phyloP scores from a whole-genome alignment of 2,888 invertebrate species.

The Andrena praecox region DNA sequence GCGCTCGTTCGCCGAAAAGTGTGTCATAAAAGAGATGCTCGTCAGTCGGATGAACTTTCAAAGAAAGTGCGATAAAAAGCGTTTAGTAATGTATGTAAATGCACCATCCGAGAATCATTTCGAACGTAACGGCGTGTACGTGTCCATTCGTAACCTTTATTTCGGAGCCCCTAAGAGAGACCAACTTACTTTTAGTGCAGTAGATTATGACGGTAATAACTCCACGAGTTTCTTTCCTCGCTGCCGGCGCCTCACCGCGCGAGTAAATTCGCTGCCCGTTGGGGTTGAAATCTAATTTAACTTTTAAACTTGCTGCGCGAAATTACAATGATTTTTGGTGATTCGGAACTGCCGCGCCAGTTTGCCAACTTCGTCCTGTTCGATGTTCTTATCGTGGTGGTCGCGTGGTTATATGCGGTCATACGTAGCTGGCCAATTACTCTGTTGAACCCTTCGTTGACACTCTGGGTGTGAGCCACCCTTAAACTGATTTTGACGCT shows the following conservation, averaged over 20 bases:
- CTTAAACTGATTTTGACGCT: no score
- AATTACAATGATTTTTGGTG: constrained; percentile 53
- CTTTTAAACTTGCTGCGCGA: constrained; percentile 62
- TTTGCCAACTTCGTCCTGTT: constrained; percentile 14
- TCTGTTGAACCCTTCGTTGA: no score
- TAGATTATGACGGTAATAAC: constrained; percentile 70
- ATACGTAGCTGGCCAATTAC: not conserved
- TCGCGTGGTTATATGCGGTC: constrained; percentile 20
- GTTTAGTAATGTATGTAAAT: constrained; percentile 69
- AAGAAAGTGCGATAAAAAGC: constrained; percentile 61
- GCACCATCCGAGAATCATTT: constrained; percentile 66
- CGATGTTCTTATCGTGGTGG: constrained; percentile 1
- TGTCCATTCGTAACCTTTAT: constrained; percentile 66
- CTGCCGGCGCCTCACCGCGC: constrained; percentile 33
- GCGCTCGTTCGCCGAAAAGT: constrained; percentile 36
- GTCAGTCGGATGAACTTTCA: constrained; percentile 44
- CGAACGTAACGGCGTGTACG: constrained; percentile 63
- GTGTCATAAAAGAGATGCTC: constrained; percentile 48
- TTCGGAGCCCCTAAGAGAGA: constrained; percentile 42
- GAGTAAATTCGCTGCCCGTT: constrained; percentile 58
- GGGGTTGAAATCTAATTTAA: constrained; percentile 71
- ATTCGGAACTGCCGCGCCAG: constrained; percentile 29
- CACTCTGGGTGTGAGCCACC: no score
- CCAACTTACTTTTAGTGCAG: constrained; percentile 55
- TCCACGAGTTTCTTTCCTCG: constrained; percentile 60